Conservation (phyloP, 2,888 invertebrate species). For the Osedax frankpressi region DNA sequence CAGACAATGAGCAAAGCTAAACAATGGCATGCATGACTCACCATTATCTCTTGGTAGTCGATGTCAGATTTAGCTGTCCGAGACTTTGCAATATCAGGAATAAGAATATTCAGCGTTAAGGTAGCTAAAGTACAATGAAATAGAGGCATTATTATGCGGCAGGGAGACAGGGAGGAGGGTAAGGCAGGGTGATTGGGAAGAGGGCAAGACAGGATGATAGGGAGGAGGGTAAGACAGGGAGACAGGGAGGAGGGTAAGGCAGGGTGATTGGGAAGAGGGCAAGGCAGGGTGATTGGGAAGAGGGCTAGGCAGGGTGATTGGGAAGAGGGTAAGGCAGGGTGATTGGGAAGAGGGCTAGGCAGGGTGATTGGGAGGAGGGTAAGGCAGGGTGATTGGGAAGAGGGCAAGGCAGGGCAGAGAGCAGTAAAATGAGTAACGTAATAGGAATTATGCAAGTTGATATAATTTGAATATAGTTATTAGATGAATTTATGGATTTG, state of each 20-base stretch:
- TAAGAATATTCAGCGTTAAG: constrained; percentile 74
- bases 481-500: too few species aligned
- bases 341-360: not conserved
- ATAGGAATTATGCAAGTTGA: too few species aligned
- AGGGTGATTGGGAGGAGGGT: not conserved
- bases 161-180: too few species aligned
- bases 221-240: not conserved
- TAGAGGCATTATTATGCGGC: not conserved
- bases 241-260: not conserved
- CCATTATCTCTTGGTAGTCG: too few species aligned
- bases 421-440: too few species aligned
- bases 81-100: constrained; percentile 62
- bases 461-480: too few species aligned
- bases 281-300: not conserved
- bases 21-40: too few species aligned
- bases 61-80: too few species aligned
- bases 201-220: not conserved
- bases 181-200: too few species aligned
- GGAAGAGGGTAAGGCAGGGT: not conserved
- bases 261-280: not conserved
- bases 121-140: constrained; percentile 51
- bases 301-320: not conserved
- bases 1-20: too few species aligned
- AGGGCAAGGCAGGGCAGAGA: too few species aligned
- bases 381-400: too few species aligned